Evolutionary conservation across 2,888 invertebrate species (phyloP).

Genomic region (Teleiodes luculella): DNA sequence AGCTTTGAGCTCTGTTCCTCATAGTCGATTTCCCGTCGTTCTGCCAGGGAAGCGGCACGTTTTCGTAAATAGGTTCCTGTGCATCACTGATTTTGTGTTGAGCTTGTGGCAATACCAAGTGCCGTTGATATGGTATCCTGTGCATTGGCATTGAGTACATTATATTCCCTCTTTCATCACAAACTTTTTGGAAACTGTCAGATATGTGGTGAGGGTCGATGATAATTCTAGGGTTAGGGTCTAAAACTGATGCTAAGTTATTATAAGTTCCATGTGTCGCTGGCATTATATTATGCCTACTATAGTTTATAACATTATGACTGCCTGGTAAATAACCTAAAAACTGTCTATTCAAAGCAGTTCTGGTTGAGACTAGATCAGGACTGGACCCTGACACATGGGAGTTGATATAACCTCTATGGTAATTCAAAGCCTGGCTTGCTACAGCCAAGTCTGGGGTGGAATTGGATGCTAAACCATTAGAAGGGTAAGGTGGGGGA

Average conservation of each 20-base stretch:
- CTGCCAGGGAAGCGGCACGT: constrained; percentile 85
- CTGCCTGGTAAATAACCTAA: constrained; percentile 53
- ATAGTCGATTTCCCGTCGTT: constrained; percentile 48
- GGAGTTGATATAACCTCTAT: constrained; percentile 65
- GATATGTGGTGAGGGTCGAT: constrained; percentile 78
- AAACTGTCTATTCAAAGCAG: constrained; percentile 76
- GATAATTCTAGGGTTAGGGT: constrained; percentile 73
- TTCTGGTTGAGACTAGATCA: constrained; percentile 86
- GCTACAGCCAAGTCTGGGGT: constrained; percentile 90
- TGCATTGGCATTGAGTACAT: constrained; percentile 81
- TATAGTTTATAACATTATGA: constrained; percentile 55
- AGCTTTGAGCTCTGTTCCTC: constrained; percentile 81
- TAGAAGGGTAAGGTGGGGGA: constrained; percentile 90
- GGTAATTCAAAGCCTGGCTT: constrained; percentile 78
- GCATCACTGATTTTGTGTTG: constrained; percentile 56
- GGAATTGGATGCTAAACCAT: constrained; percentile 87
- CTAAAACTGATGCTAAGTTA: constrained; percentile 81
- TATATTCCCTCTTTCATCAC: constrained; percentile 81
- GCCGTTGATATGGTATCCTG: constrained; percentile 60
- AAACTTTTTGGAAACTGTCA: constrained; percentile 80
- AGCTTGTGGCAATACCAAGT: constrained; percentile 74
- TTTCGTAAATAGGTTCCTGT: constrained; percentile 89
- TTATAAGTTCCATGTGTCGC: constrained; percentile 85
- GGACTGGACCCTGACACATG: constrained; percentile 88
- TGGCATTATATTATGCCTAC: constrained; percentile 54